Evolutionary conservation across 1,140 invertebrate genomes (phyloP).

Genomic region (Hyles euphorbiae): DNA sequence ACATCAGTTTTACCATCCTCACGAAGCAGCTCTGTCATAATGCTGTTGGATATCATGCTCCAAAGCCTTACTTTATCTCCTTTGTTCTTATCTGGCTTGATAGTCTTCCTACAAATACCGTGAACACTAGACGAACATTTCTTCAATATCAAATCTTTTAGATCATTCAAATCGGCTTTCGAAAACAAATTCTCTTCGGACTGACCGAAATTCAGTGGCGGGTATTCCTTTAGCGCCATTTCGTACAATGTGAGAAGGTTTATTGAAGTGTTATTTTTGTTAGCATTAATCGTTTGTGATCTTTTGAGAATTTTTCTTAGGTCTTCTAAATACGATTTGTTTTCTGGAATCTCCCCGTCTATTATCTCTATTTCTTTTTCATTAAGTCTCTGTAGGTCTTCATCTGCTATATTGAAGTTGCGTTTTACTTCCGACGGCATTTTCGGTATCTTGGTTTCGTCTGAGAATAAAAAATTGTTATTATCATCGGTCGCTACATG

Average conservation of each 20-base stretch:
- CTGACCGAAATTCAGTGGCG: slow-evolving; percentile 28
- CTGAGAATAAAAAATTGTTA: neutral
- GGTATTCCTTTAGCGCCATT: slow-evolving; percentile 44
- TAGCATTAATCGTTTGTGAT: slow-evolving; percentile 32
- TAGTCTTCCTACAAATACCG: slow-evolving; percentile 41
- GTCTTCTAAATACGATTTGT: slow-evolving; percentile 52
- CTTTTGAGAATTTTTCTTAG: slow-evolving; percentile 45
- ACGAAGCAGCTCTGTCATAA: slow-evolving; percentile 35
- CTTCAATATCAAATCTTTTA: slow-evolving; percentile 51
- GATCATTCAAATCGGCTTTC: slow-evolving; percentile 46
- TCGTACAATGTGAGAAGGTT: slow-evolving; percentile 49
- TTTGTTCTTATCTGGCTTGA: slow-evolving; percentile 26
- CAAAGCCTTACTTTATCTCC: slow-evolving; percentile 2
- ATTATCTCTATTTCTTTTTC: slow-evolving; percentile 63
- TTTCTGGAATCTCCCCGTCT: slow-evolving; percentile 46
- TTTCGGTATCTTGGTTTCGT: slow-evolving; percentile 1
- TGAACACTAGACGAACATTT: slow-evolving; percentile 45
- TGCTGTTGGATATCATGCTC: slow-evolving; percentile 36
- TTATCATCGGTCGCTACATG: too few species aligned
- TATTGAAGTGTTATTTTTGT: slow-evolving; percentile 39
- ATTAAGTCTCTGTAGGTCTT: slow-evolving; percentile 43
- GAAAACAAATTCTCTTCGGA: slow-evolving; percentile 40
- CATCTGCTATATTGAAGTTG: slow-evolving; percentile 38
- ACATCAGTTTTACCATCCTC: slow-evolving; percentile 13
- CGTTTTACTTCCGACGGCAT: slow-evolving; percentile 37